Evolutionary conservation across 2,797 vertebrate genomes (phyloP).

Genomic region (Arrhamphus sclerolepis): DNA sequence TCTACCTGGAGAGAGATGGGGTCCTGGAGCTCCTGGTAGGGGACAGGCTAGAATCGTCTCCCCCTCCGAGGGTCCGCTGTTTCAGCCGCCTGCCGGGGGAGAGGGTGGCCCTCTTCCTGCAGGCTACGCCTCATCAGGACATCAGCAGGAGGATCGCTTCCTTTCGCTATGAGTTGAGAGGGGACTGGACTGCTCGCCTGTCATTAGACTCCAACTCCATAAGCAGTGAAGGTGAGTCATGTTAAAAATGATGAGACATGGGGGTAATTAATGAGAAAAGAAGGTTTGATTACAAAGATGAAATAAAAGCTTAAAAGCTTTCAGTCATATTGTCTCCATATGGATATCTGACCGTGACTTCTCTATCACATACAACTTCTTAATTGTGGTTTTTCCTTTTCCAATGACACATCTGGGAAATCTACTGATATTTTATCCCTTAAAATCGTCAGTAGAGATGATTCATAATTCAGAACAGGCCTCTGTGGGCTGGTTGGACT

Average conservation of each 20-base stretch:
- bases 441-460: constrained; percentile 39
- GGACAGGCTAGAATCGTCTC: constrained; percentile 71
- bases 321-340: background rate
- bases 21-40: constrained; percentile 87
- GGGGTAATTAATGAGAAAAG: background rate
- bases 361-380: background rate
- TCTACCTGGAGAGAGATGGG: constrained; percentile 89
- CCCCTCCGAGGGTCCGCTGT: constrained; percentile 81
- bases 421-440: constrained; percentile 19
- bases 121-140: constrained; percentile 90
- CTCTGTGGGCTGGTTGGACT: constrained; percentile 56
- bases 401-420: background rate
- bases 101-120: constrained; percentile 89
- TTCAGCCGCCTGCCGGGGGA: constrained; percentile 86
- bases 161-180: constrained; percentile 89
- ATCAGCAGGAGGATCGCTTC: constrained; percentile 91
- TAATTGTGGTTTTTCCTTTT: constrained; percentile 1
- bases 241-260: background rate
- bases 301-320: no score
- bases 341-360: background rate
- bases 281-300: no score
- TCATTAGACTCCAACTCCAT: constrained; percentile 78
- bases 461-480: constrained; percentile 55
- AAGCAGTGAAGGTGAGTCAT: constrained; percentile 82
- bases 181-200: constrained; percentile 81